Percentiles rank a stretch among this genome's conserved stretches.
These are phyloP conservation scores for Lineus longissimus DNA, from an alignment of 1,140 invertebrate species.

Conservation along the genomic window DNA sequence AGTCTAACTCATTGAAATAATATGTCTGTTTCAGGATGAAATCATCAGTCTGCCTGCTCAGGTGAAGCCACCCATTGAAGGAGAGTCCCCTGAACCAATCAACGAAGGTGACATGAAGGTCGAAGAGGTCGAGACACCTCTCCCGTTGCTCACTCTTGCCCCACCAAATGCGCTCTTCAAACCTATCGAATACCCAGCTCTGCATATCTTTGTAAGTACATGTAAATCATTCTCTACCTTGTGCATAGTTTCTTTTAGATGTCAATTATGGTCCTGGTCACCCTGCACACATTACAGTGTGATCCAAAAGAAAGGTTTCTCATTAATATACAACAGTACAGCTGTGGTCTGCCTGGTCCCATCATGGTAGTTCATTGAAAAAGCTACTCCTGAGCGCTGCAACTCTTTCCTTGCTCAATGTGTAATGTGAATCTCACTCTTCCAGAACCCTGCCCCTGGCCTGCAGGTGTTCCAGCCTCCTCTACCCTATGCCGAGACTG, in stretches of 20 bases:
- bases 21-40: constrained; percentile 32
- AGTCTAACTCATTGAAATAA: too few relatives aligned
- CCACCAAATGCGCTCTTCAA: constrained; percentile 46
- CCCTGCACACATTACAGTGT: too few relatives aligned
- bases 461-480: constrained; percentile 47
- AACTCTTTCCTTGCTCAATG: too few relatives aligned
- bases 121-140: constrained; percentile 11
- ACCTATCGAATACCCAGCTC: constrained; percentile 48
- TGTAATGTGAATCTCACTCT: neutral
- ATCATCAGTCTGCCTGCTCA: constrained; percentile 29
- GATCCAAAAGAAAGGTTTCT: too few relatives aligned
- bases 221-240: neutral
- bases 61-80: neutral
- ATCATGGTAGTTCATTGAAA: too few relatives aligned
- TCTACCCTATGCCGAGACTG: constrained; percentile 47
- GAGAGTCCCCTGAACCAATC: constrained; percentile 10
- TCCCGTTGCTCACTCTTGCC: constrained; percentile 15
- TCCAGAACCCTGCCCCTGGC: constrained; percentile 50
- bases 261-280: too few relatives aligned
- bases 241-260: neutral
- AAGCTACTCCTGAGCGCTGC: too few relatives aligned
- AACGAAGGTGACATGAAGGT: constrained; percentile 4
- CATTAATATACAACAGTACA: too few relatives aligned
- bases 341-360: too few relatives aligned
- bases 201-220: constrained; percentile 52